A percentile compares a stretch with the other conserved stretches of the same genome.
These are phyloP conservation scores for Phoenicopterus ruber DNA, from an alignment of 2,113 vertebrate species.

Conservation along the genomic window DNA sequence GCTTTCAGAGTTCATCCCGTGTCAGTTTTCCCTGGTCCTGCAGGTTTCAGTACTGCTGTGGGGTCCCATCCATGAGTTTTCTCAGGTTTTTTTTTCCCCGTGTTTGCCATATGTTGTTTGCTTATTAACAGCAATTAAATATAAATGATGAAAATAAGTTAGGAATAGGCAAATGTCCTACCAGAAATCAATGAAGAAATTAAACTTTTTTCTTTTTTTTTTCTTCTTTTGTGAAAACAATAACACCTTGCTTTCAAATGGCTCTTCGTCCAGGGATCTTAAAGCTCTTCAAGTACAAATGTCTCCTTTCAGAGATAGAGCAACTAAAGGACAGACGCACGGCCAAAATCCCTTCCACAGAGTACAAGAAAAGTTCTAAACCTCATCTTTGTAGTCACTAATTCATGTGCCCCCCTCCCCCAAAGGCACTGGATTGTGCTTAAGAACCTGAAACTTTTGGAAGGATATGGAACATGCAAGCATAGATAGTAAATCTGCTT, in stretches of 20 bases:
- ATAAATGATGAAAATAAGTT: neutral
- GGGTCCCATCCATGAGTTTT: neutral
- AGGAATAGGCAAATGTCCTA: neutral
- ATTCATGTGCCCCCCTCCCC: fast-evolving
- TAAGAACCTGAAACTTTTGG: neutral
- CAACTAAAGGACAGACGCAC: fast-evolving
- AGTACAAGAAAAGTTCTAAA: neutral
- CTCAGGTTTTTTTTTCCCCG: fast-evolving
- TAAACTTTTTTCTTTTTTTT: neutral
- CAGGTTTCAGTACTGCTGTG: neutral
- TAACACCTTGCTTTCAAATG: neutral
- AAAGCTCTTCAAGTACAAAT: neutral
- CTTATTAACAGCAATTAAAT: neutral
- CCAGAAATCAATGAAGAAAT: neutral
- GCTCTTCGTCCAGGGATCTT: neutral
- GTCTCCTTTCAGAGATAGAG: neutral
- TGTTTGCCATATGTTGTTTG: neutral
- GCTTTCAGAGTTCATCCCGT: neutral
- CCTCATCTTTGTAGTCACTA: no score
- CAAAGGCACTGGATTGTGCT: neutral
- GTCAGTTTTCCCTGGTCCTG: neutral
- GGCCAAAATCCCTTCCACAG: neutral
- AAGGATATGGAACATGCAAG: neutral
- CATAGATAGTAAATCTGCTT: neutral
- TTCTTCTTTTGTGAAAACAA: neutral